phyloP scores from a whole-genome alignment of 2,888 invertebrate species.

The Ichneumoninae sp. region DNA sequence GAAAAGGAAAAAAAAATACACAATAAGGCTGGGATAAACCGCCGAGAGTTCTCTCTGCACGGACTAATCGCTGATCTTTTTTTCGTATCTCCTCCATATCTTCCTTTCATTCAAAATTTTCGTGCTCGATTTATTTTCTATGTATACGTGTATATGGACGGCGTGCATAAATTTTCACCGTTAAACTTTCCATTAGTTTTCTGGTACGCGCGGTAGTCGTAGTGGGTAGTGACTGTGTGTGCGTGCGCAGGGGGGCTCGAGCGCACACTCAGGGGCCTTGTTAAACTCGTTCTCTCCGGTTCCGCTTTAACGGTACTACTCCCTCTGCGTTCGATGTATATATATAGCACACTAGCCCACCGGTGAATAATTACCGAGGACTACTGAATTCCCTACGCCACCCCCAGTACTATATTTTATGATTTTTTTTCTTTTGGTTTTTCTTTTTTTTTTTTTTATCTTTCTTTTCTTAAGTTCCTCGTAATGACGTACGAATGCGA shows the following conservation, averaged over 20 bases:
- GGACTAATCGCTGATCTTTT: not conserved
- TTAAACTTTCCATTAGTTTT: constrained; percentile 68
- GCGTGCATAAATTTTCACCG: constrained; percentile 63
- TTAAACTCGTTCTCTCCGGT: constrained; percentile 68
- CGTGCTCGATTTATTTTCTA: constrained; percentile 23
- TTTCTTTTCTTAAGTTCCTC: not conserved
- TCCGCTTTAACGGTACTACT: constrained; percentile 68
- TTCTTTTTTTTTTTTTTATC: constrained; percentile 15
- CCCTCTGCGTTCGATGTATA: constrained; percentile 51
- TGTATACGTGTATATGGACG: constrained; percentile 30
- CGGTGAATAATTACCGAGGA: constrained; percentile 55
- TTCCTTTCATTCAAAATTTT: constrained; percentile 49
- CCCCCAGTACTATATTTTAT: not conserved
- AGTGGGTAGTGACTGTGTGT: constrained; percentile 1
- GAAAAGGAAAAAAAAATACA: not conserved
- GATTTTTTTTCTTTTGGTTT: not conserved
- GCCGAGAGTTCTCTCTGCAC: not conserved
- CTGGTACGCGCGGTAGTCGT: constrained; percentile 30
- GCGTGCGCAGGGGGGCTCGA: constrained; percentile 30
- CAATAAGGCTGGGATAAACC: constrained; percentile 7
- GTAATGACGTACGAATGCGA: not conserved
- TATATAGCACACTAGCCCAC: constrained; percentile 48
- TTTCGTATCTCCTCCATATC: constrained; percentile 21
- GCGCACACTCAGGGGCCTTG: constrained; percentile 64
- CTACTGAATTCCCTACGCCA: constrained; percentile 46